Base-by-base conservation (phyloP, 1,140 invertebrate genomes). In the Monomorium pharaonis region DNA sequence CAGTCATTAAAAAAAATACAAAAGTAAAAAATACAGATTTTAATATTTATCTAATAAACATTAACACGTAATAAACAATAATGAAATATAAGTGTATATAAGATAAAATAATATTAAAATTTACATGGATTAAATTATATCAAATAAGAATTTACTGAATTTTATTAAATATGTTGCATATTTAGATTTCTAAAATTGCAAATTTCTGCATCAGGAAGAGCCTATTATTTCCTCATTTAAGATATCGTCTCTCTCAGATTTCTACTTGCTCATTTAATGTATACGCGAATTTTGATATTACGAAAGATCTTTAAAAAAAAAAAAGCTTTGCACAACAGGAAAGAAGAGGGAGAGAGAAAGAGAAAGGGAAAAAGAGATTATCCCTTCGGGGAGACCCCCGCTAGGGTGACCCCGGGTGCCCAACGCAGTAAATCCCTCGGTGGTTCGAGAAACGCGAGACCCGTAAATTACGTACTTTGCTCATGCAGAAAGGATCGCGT, bases 381-480 rank as follows among this genome's bases (percentile, higher is more conserved):
- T 83, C 65, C 78, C 51, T 44, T 24, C 67, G 37, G 65, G 76
- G 86, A 88, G 86, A 91, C 92, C 93, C 93, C 93, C 80, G 92
- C 91, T 69, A 93, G 92, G 92, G 87, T 93, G 92, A 94, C 93
- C 92, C 83, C 86, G 76, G 89, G 91, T 90, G 89, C 87, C 88
- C 90, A 89, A 88, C 87, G 93, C 91, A 94, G 93, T 94, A 94
- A 94, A 94, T 94, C 91, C 93, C 91, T 86, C 84, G 75, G 69
- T 87, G 92, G 88, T 91, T 91, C 86, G 90, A 92, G 92, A 92
- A 93, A 92, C 86, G 89, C 91, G 92, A 94, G 92, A 93, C 91
- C 92, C 90, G 94, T 94, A 94, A 94, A 94, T 94, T 94, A 94
- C 91, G 91, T 91, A 91, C 88, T 93, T 93, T 92, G 89, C 93